Conservation (phyloP, 2,888 invertebrate genomes). For the Oscheius sp. region DNA sequence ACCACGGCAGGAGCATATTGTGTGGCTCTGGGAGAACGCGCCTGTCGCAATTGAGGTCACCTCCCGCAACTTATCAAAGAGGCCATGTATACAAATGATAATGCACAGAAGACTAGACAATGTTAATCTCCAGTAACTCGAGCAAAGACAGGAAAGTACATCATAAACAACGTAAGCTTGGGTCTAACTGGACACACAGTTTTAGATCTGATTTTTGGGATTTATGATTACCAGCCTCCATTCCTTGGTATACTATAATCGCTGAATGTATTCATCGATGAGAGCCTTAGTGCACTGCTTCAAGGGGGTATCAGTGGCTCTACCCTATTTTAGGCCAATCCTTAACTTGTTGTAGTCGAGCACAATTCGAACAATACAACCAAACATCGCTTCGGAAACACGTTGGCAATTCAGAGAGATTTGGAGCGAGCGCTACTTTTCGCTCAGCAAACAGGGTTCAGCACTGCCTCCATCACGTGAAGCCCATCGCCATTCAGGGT, state of each 20-base stretch:
- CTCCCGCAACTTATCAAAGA: slow-evolving; percentile 1
- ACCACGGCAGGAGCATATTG: slow-evolving; percentile 21
- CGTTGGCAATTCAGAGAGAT: slow-evolving; percentile 2
- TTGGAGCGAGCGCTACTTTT: slow-evolving; percentile 21
- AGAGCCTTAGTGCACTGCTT: too few species aligned
- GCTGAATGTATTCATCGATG: too few species aligned
- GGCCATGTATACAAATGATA: not conserved
- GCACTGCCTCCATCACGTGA: slow-evolving; percentile 17
- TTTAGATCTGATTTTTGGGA: not conserved
- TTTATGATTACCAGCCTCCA: too few species aligned
- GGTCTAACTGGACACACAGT: too few species aligned
- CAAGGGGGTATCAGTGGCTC: too few species aligned
- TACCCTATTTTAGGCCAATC: too few species aligned
- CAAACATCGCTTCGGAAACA: slow-evolving; percentile 2
- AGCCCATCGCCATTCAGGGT: slow-evolving; percentile 3
- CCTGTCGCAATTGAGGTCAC: slow-evolving; percentile 15
- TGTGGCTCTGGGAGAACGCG: slow-evolving; percentile 6
- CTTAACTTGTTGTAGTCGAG: too few species aligned
- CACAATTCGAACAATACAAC: not conserved
- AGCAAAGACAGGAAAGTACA: not conserved
- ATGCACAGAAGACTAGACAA: not conserved
- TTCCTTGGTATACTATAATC: not conserved
- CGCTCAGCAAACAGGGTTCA: slow-evolving; percentile 33
- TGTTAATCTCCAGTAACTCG: not conserved
- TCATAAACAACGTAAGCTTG: too few species aligned